Base-by-base conservation (phyloP, 2,797 vertebrate genomes). In the Octomys mimax region DNA sequence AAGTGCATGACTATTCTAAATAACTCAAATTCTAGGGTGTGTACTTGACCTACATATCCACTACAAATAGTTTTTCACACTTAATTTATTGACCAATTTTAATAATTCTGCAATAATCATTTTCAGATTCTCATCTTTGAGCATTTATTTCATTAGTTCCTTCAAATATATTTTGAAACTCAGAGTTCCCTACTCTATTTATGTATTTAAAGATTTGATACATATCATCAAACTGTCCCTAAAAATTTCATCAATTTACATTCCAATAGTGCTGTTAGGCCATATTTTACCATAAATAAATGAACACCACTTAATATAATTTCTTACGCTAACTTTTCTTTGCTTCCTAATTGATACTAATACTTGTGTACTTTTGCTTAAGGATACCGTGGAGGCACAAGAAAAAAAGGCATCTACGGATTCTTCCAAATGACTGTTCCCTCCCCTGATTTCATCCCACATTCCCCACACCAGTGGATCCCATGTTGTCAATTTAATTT, bases 51-150 rank as follows among this genome's bases (percentile, higher is more conserved):
- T 59, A 94, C 54, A 85, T 33, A 89, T 26, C 8, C 52, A 57
- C 22, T 87, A 36, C 19, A 52, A 4, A 24, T 91, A 18, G 5
- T 4, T 33, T 87, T 88, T 92, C 62, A 92, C 52, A 7, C 7
- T 59, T 39, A 57, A 46, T 87, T 89, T 83, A 71, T 78, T 86
- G 57, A 66, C 7, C n/a, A n/a, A 66, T 46, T 75, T 66, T 86
- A 92, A 21, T 78, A 78, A 62, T 87, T 61, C 16, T 93, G 64
- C 59, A 3, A 84, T 73, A 83, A 94, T 57, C 3, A 75, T 93
- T 95, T 92, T 87, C 49, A 93, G 28, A 70, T 42, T 87, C 3
- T 91, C 12, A 68, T n/a, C 57, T 88, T 83, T 87, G 18, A 83
- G 16, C 8, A 54, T 62, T 66, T 70, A 91, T 91, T 22, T 77